Evolutionary conservation across 2,797 vertebrate species (phyloP).

Genomic region (Strix occidentalis): DNA sequence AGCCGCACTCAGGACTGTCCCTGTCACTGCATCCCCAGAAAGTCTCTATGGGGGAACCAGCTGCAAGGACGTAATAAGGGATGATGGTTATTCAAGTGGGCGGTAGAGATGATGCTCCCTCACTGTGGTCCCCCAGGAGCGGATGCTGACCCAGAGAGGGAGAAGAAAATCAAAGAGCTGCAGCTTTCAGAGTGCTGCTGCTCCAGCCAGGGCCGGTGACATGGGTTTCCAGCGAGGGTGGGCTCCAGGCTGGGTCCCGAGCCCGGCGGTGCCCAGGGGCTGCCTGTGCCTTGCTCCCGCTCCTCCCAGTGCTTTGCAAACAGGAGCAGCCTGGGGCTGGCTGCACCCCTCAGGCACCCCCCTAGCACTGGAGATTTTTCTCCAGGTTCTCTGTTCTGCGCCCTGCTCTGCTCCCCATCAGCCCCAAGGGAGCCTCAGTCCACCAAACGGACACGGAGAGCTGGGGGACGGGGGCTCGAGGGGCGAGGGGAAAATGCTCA

Average conservation of each 20-base stretch:
- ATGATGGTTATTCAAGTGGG: not conserved
- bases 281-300: not conserved
- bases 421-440: not conserved
- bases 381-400: not conserved
- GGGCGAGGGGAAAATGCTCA: not conserved
- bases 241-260: not conserved
- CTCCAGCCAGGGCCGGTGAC: not conserved
- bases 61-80: fast-evolving
- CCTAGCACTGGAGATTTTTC: not conserved
- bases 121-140: not conserved
- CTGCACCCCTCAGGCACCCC: not conserved
- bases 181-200: not conserved
- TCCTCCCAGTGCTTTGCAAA: not conserved
- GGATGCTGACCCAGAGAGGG: not conserved
- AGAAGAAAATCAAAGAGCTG: slow-evolving; percentile 29
- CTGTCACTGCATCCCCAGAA: not conserved
- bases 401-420: not conserved
- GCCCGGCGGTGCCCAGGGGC: not conserved
- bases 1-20: not conserved
- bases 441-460: not conserved
- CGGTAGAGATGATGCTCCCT: not conserved
- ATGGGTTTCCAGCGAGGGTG: not conserved
- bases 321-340: not conserved
- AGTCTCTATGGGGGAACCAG: not conserved
- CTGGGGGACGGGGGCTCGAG: fast-evolving